Conservation (phyloP, 2,113 vertebrate genomes). For the Gymnocephalus cernua region DNA sequence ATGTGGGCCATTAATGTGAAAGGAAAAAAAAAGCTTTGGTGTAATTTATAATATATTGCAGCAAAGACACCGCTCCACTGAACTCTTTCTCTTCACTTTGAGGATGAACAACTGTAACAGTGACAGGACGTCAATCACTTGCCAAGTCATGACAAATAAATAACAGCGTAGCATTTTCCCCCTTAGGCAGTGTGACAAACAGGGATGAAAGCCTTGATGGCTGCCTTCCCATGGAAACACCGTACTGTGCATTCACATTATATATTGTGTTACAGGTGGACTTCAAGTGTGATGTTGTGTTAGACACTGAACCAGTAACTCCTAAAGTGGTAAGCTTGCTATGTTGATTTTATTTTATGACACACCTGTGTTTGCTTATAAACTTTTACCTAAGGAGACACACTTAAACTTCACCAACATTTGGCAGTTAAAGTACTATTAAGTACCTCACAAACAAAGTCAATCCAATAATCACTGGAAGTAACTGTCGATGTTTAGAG, state of each 20-base stretch:
- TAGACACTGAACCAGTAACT: constrained; percentile 75
- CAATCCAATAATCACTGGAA: not conserved
- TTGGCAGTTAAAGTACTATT: too few relatives aligned
- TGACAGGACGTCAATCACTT: too few relatives aligned
- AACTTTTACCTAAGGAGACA: not conserved
- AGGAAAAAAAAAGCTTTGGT: not conserved
- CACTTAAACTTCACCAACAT: not conserved
- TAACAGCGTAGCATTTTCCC: too few relatives aligned
- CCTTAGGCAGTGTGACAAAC: too few relatives aligned
- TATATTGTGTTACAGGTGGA: constrained; percentile 66
- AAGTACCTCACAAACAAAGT: not conserved
- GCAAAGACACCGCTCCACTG: not conserved
- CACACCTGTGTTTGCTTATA: not conserved
- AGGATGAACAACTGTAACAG: too few relatives aligned
- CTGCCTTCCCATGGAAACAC: too few relatives aligned
- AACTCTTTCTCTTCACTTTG: too few relatives aligned
- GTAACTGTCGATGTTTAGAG: not conserved
- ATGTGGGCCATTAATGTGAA: not conserved
- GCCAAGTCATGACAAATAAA: too few relatives aligned
- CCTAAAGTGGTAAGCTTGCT: constrained; percentile 59
- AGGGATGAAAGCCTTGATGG: too few relatives aligned
- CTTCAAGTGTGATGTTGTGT: constrained; percentile 79
- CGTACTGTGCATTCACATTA: not conserved
- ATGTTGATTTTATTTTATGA: not conserved
- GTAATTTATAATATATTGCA: not conserved